A percentile compares a stretch with the other conserved stretches of the same genome.
These are phyloP conservation scores for Raphicerus campestris DNA, from an alignment of 2,113 vertebrate genomes.

Conservation along the genomic window DNA sequence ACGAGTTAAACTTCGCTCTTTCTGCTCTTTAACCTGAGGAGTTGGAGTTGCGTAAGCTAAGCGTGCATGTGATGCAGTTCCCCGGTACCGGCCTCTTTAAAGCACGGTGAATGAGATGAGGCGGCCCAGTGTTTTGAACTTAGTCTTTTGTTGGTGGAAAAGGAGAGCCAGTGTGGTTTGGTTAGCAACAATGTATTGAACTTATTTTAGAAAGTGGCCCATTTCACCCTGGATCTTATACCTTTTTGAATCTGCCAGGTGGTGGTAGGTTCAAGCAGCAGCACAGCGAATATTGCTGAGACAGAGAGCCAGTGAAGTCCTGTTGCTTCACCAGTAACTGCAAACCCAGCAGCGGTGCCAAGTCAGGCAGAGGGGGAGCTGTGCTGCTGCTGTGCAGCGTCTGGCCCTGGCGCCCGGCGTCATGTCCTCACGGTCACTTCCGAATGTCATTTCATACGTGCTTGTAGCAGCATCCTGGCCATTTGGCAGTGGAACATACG, in stretches of 20 bases:
- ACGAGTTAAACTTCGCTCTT: background rate
- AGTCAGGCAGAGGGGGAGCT: background rate
- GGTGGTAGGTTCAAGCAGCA: background rate
- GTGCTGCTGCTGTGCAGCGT: background rate
- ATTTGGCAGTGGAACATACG: background rate
- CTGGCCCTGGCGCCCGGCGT: constrained; percentile 15
- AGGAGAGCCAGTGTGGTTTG: background rate
- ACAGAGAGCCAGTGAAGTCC: background rate
- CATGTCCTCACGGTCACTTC: background rate
- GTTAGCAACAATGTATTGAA: background rate
- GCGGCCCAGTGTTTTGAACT: background rate
- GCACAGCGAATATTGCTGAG: background rate
- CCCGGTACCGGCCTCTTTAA: background rate
- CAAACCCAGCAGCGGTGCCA: background rate
- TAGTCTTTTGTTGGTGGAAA: background rate
- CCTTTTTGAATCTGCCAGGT: background rate
- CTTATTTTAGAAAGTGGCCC: background rate
- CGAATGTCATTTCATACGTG: background rate
- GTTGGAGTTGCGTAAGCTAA: background rate
- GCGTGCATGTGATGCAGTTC: background rate
- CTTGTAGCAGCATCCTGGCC: background rate
- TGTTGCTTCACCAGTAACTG: background rate
- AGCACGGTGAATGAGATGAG: background rate
- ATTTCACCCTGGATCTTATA: background rate
- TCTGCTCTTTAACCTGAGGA: background rate